Base-by-base conservation (phyloP, 2,888 invertebrate species). In the Lamellibrachia columna region DNA sequence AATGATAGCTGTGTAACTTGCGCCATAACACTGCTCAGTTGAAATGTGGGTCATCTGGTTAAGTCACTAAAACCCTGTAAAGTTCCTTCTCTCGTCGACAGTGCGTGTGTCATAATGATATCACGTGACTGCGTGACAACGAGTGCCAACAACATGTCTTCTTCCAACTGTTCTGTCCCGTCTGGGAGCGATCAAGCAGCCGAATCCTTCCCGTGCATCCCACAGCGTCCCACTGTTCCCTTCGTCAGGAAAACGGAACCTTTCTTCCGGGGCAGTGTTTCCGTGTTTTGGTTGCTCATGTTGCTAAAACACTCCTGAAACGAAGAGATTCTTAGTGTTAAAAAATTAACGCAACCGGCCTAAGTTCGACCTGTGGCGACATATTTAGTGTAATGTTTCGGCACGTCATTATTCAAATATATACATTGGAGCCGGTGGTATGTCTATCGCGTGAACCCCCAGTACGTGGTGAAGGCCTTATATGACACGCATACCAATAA, bases 191-290 rank as follows among this genome's bases (percentile, higher is more conserved):
- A 53, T 90, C 92, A 93, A 28, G 93, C 94, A 40, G 93, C 93
- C 22, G 93, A 92, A 9, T 93, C 93, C 6, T 90, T 58, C 9
- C 94, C 94, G 91, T 92, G 93, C 40, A 58, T 92, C 7, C 92
- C 92, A 90, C 92, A 91, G 7, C 94, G 92, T 52, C 94, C 94
- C 8, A 94, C 92, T 11, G 94, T 94, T 11, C 91, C 93, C 52
- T 91, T 93, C 7, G 93, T 75, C 3, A 94, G 90, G 2, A 93
- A 92, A 6, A 94, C 93, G 4, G 93, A 93, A 11, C 93, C 94
- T 90, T 93, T 91, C 92, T 94, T 94, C 91, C 94, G 93, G 22
- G 94, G 94, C 55, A 94, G 91, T 75, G 94, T 94, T 28, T 58
- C 91, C 6, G 93, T 92, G 53, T 94, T 93, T 22, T 92, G 55